A percentile compares a stretch with the other conserved stretches of the same genome.
These are phyloP conservation scores for Hypomecis punctinalis DNA, from an alignment of 2,888 invertebrate genomes.

Conservation along the genomic window DNA sequence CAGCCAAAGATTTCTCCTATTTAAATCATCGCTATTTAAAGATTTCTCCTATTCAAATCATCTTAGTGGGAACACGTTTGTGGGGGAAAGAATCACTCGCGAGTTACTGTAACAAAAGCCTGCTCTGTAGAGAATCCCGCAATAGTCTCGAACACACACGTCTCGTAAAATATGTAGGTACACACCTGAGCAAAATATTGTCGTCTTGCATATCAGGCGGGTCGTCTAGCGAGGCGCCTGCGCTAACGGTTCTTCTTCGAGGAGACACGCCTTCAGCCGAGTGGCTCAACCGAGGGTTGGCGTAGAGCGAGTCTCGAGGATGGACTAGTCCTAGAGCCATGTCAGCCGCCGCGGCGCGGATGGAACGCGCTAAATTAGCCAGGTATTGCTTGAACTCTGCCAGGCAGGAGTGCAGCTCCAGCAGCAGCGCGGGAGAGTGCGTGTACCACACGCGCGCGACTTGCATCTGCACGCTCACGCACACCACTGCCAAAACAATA, in stretches of 20 bases:
- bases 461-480: constrained; percentile 74
- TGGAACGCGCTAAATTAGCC: constrained; percentile 92
- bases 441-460: constrained; percentile 98
- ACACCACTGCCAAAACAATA: constrained; percentile 48
- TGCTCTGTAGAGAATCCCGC: too few species aligned
- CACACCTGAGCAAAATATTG: constrained; percentile 69
- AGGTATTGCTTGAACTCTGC: constrained; percentile 96
- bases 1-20: too few species aligned
- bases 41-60: too few species aligned
- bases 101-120: too few species aligned
- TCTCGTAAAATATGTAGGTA: background rate
- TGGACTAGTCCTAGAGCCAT: constrained; percentile 96
- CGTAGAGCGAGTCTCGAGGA: constrained; percentile 86
- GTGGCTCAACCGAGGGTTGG: constrained; percentile 82
- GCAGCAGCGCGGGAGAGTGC: constrained; percentile 94
- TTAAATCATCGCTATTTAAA: too few species aligned
- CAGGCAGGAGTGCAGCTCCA: constrained; percentile 94
- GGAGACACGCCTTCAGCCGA: constrained; percentile 76
- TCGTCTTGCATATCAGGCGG: constrained; percentile 67
- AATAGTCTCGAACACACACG: background rate
- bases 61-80: too few species aligned
- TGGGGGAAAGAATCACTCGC: too few species aligned
- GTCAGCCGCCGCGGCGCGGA: constrained; percentile 96
- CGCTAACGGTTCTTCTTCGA: constrained; percentile 72
- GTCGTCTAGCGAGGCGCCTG: constrained; percentile 76